A percentile compares a stretch with the other conserved stretches of the same genome.
Conservation (phyloP, 2,113 vertebrate genomes). For the Sapajus apella region DNA sequence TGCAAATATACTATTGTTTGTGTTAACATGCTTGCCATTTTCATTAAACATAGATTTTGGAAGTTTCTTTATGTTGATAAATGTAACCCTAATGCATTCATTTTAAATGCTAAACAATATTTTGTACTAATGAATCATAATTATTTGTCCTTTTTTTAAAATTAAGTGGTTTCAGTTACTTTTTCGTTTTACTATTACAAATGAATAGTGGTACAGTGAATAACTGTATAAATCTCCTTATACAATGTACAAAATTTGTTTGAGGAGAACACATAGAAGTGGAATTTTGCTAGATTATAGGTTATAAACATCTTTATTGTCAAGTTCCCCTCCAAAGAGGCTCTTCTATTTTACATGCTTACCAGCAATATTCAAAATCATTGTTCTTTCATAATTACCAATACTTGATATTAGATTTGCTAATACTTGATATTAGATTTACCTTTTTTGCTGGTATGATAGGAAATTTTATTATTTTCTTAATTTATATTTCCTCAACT, state of each 20-base stretch:
- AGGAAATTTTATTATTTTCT: conserved; percentile 11
- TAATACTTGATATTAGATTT: background rate
- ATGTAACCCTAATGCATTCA: background rate
- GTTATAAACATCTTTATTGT: background rate
- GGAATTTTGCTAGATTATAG: background rate
- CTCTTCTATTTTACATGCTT: background rate
- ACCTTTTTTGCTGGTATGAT: background rate
- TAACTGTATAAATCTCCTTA: background rate
- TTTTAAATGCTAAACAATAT: background rate
- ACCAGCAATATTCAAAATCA: background rate
- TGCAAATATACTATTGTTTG: background rate
- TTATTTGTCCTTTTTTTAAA: background rate
- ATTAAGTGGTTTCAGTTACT: background rate
- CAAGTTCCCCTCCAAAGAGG: background rate
- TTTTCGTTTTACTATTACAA: conserved; percentile 2
- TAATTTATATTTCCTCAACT: background rate
- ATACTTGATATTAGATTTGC: background rate
- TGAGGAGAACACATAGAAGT: background rate
- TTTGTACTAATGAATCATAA: background rate
- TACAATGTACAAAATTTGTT: background rate
- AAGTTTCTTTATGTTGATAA: background rate
- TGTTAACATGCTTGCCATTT: background rate
- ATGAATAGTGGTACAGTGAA: background rate
- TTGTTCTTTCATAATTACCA: background rate
- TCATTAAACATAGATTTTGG: background rate